Evolutionary conservation across 1,140 invertebrate species (phyloP), one percentile per base, ranked within the genome.

Genomic region (Drosophila pectinifera): DNA sequence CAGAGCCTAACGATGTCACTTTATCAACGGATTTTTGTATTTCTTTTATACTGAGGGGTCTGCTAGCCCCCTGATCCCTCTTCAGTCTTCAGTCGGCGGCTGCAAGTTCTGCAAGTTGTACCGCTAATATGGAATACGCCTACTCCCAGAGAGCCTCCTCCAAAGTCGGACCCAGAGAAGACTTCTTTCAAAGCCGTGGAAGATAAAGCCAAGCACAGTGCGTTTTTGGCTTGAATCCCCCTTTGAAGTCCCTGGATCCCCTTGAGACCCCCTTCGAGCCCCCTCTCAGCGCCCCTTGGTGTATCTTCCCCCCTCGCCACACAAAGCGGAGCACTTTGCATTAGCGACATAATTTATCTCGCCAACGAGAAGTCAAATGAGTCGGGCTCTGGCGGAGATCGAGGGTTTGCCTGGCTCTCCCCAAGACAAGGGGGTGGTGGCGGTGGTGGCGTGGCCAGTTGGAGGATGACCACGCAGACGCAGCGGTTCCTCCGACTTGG

Each of bases 311-410:
- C 75, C 65, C 75, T 75, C 59, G 48, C 69, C 85, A 72, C 78
- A 85, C 85, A 85, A 85, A 85, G 82, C 83, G 82, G 83, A 85
- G 83, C 83, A 86, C 83, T 86, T 88, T 88, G 83, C 83, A 88
- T 86, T 88, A 90, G 84, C 89, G 83, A 91, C 85, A 91, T 91
- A 91, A 91, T 90, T 91, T 91, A 91, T 91, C 86, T 90, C 85
- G 90, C 90, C 81, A 91, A 91, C 86, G 85, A 91, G 81, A 79
- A 85, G 72, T 79, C 79, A 81, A 68, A 65, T 68, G 70, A 75
- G 58, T 34, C 57, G 54, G 46, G 42, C 34, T 31, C 43, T 38
- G 61, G 62, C 43, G 57, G 57, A 41, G 73, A 49, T 43, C 43
- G 61, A 34, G 54, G 65, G 36, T 18, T 28, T 5, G 34, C 14